Conservation (phyloP, 2,888 invertebrate genomes). For the Herminia tarsipennalis region DNA sequence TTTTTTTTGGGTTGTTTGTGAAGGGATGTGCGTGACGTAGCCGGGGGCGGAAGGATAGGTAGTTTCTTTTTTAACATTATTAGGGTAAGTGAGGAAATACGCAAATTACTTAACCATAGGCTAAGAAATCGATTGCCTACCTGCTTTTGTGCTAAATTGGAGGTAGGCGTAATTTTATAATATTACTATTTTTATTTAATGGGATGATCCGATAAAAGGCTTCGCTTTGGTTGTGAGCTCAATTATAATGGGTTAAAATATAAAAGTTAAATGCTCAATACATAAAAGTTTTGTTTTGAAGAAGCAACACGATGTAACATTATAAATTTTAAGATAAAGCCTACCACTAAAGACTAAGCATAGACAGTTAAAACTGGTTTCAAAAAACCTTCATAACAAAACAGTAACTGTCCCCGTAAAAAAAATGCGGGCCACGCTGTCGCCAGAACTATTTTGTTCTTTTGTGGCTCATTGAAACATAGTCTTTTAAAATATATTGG, state of each 20-base stretch:
- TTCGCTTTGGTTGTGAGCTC: constrained; percentile 7
- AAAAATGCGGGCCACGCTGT: constrained; percentile 60
- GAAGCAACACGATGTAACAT: no score
- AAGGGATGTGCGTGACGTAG: constrained; percentile 80
- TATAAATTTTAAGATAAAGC: no score
- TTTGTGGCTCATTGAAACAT: constrained; percentile 72
- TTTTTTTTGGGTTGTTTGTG: constrained; percentile 70
- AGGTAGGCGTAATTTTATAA: constrained; percentile 32
- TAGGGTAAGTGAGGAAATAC: constrained; percentile 72
- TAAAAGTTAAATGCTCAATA: no score
- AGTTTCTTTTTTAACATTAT: constrained; percentile 73
- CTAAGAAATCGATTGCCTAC: constrained; percentile 45
- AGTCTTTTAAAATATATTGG: constrained; percentile 73
- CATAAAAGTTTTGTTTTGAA: no score
- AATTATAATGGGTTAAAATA: background rate
- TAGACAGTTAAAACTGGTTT: constrained; percentile 22
- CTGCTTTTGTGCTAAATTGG: constrained; percentile 38
- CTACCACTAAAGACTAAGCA: background rate
- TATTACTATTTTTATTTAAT: constrained; percentile 22
- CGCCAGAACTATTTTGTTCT: constrained; percentile 73
- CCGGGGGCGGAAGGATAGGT: constrained; percentile 82
- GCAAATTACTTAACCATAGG: constrained; percentile 65
- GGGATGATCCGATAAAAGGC: constrained; percentile 15
- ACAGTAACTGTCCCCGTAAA: constrained; percentile 36
- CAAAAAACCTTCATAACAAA: constrained; percentile 16